Evolutionary conservation across 1,140 invertebrate species (phyloP).

Genomic region (Aphaenogaster ashmeadi): DNA sequence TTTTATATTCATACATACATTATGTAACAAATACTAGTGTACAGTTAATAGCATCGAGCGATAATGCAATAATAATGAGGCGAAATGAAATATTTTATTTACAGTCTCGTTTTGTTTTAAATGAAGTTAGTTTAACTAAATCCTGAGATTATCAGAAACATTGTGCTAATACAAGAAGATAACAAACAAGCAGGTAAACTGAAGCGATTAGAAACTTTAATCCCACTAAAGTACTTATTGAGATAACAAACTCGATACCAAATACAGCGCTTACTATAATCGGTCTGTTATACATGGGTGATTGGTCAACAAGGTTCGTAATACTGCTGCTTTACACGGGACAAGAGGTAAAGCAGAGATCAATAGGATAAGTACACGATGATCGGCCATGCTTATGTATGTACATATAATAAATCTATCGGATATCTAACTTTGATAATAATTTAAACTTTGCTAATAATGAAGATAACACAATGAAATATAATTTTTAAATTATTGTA

Average conservation of each 20-base stretch:
- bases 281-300: not conserved
- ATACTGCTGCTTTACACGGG: constrained; percentile 15
- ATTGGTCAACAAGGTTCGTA: constrained; percentile 35
- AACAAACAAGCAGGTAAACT: constrained; percentile 44
- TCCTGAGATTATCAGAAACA: constrained; percentile 46
- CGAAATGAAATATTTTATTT: constrained; percentile 9
- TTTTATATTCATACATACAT: not conserved
- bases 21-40: not conserved
- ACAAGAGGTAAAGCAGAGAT: constrained; percentile 1
- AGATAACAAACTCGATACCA: constrained; percentile 49
- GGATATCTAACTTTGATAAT: not conserved
- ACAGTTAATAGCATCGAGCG: not conserved
- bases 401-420: not conserved
- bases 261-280: constrained; percentile 51
- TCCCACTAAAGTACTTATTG: constrained; percentile 44
- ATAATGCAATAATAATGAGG: not conserved
- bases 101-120: not conserved
- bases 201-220: constrained; percentile 47
- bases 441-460: not conserved
- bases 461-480: not conserved
- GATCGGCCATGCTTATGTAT: not conserved
- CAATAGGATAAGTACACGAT: constrained; percentile 32
- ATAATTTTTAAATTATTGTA: not conserved
- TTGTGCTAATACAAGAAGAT: constrained; percentile 33
- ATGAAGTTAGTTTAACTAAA: constrained; percentile 30